phyloP scores from a whole-genome alignment of 2,888 invertebrate genomes.

The Drosophila siamana region DNA sequence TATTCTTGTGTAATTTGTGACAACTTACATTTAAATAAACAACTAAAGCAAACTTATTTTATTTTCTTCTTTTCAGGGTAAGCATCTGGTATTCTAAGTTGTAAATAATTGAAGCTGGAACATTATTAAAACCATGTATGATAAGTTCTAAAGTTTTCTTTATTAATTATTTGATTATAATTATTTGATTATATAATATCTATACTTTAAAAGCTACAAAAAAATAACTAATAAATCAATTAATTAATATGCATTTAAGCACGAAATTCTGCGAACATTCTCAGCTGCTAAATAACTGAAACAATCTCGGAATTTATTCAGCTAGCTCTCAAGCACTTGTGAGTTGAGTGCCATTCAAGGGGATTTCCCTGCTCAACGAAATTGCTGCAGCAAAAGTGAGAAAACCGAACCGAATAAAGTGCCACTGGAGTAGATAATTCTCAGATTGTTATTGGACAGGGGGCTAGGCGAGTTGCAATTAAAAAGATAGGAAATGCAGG shows the following conservation, averaged over 20 bases:
- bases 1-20: too few species aligned
- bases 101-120: too few species aligned
- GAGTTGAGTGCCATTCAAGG: neutral
- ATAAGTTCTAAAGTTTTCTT: too few species aligned
- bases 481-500: conserved; percentile 12
- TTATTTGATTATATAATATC: too few species aligned
- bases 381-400: neutral
- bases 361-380: neutral
- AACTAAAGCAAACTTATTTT: neutral
- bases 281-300: neutral
- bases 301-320: neutral
- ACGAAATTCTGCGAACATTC: neutral
- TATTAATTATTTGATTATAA: too few species aligned
- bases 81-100: too few species aligned
- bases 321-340: neutral
- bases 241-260: neutral
- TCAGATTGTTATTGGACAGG: neutral
- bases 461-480: neutral
- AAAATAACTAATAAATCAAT: neutral
- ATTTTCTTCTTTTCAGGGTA: too few species aligned
- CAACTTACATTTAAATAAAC: too few species aligned
- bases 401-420: neutral
- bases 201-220: too few species aligned
- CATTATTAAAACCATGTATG: too few species aligned
- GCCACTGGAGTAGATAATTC: neutral